Conservation (phyloP, 2,113 vertebrate genomes). For the Pangasianodon gigas region DNA sequence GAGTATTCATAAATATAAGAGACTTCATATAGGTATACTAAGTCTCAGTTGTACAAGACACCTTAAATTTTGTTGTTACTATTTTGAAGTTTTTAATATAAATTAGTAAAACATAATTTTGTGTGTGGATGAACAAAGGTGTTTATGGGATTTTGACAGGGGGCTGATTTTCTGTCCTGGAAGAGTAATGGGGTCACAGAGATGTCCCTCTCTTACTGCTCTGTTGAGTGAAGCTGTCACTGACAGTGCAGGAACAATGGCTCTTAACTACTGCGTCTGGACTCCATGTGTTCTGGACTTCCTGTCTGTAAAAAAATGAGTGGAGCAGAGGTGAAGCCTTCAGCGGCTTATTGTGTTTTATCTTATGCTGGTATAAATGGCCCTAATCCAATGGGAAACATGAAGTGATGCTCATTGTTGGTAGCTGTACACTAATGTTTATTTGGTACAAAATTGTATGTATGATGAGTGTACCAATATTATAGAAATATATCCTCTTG, state of each 20-base stretch:
- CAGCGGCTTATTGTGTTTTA: not conserved
- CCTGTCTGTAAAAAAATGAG: constrained; percentile 17
- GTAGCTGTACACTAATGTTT: not conserved
- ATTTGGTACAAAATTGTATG: not conserved
- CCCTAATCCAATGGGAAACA: not conserved
- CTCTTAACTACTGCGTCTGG: constrained; percentile 7
- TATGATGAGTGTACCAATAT: not conserved
- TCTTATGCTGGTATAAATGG: not conserved
- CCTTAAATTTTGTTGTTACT: not conserved
- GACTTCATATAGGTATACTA: not conserved
- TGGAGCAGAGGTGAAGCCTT: not conserved
- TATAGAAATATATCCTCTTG: not conserved
- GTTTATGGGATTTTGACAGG: not conserved
- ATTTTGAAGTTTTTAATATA: not conserved
- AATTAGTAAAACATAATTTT: not conserved
- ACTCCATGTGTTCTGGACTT: constrained; percentile 55
- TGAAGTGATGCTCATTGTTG: not conserved
- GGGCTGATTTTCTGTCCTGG: not conserved
- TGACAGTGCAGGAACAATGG: constrained; percentile 26
- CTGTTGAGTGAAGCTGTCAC: constrained; percentile 44
- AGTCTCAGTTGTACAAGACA: not conserved
- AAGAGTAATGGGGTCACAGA: constrained; percentile 46
- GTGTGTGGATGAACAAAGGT: not conserved
- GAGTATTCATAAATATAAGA: not conserved
- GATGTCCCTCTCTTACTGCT: constrained; percentile 44